These are phyloP conservation scores for Phocoena phocoena DNA, from an alignment of 2,113 vertebrate species.

Conservation along the genomic window DNA sequence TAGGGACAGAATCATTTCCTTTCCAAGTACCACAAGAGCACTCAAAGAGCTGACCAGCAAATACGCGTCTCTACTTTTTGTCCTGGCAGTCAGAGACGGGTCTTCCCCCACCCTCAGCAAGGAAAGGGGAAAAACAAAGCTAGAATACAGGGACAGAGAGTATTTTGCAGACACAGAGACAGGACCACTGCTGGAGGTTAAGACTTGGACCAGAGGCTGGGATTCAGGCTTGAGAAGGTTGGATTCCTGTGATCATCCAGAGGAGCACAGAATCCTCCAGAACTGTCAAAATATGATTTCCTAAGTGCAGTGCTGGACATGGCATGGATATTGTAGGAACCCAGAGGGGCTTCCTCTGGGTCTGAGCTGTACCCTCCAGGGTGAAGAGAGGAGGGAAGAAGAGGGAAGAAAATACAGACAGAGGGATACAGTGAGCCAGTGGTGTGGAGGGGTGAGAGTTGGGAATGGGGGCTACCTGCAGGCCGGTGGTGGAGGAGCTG, in stretches of 20 bases:
- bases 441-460: background rate
- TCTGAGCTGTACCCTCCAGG: background rate
- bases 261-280: too few relatives aligned
- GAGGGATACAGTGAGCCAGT: background rate
- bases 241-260: background rate
- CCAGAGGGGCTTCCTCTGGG: background rate
- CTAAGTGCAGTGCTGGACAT: background rate
- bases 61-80: background rate
- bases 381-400: background rate
- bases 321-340: background rate
- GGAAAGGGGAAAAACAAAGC: background rate
- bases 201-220: background rate
- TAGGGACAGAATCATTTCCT: background rate
- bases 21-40: background rate
- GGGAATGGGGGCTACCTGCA: background rate
- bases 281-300: background rate
- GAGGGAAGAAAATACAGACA: background rate
- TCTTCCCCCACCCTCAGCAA: background rate
- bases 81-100: background rate
- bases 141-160: background rate
- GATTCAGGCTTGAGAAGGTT: background rate
- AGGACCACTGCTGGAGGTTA: rapidly evolving
- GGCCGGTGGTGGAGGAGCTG: too few relatives aligned
- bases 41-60: background rate
- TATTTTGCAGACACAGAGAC: rapidly evolving